phyloP scores from a whole-genome alignment of 35 echinoderm and acorn worm genomes.

The Anneissia japonica region DNA sequence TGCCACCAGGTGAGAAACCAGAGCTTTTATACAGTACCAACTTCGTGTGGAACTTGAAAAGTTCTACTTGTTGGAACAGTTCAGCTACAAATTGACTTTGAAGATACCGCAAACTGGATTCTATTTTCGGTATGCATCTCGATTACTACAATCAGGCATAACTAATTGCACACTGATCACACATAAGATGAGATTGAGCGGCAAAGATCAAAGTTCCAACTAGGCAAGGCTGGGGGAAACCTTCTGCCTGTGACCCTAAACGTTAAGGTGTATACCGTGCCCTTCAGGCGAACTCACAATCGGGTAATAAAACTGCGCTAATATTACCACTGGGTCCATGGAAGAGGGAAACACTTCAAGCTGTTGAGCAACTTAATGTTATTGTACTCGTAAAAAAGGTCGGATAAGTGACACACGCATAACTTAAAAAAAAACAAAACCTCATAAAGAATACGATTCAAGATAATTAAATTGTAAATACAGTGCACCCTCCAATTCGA shows the following conservation, averaged over 20 bases:
- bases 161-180: neutral
- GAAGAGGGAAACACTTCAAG: neutral
- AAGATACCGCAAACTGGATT: neutral
- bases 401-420: too few species aligned
- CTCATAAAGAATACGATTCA: too few species aligned
- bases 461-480: too few species aligned
- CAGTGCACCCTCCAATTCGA: too few species aligned
- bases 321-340: neutral
- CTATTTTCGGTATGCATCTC: neutral
- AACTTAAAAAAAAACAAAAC: too few species aligned
- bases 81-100: neutral
- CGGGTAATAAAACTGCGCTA: neutral
- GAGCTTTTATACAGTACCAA: neutral
- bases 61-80: too few species aligned
- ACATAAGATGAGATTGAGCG: neutral
- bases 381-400: neutral
- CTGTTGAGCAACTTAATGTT: neutral
- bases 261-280: neutral
- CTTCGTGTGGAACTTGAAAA: too few species aligned
- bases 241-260: neutral
- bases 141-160: neutral
- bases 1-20: too few species aligned
- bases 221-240: neutral
- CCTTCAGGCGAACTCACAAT: neutral
- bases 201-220: neutral